These are phyloP conservation scores for Exephanes ischioxanthus DNA, from an alignment of 2,888 invertebrate species.

Conservation along the genomic window DNA sequence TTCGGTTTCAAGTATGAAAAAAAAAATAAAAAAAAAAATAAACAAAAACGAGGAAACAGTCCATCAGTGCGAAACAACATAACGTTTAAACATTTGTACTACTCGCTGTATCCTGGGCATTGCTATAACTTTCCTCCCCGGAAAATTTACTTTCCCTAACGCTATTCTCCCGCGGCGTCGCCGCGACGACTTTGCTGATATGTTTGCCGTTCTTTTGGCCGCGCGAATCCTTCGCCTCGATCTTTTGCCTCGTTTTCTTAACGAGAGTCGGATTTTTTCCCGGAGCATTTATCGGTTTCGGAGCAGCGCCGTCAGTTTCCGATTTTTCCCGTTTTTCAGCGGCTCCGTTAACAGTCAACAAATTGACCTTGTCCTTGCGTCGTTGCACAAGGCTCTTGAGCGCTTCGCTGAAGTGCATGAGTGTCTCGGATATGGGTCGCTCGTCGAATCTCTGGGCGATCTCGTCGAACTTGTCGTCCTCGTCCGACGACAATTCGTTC, in stretches of 20 bases:
- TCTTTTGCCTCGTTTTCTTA: constrained; percentile 77
- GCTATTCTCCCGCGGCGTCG: constrained; percentile 39
- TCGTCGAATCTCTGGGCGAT: constrained; percentile 79
- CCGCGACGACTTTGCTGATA: constrained; percentile 20
- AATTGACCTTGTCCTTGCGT: constrained; percentile 70
- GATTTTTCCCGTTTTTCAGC: constrained; percentile 42
- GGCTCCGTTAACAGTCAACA: constrained; percentile 8
- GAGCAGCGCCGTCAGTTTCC: constrained; percentile 54
- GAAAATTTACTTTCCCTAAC: constrained; percentile 45
- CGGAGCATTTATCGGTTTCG: constrained; percentile 36
- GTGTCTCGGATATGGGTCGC: constrained; percentile 80
- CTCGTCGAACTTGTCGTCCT: constrained; percentile 78
- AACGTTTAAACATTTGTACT: constrained; percentile 68
- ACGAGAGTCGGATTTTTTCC: constrained; percentile 13
- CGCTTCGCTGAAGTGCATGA: constrained; percentile 81
- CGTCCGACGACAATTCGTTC: constrained; percentile 79
- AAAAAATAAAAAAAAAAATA: constrained; percentile 50
- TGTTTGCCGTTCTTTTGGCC: constrained; percentile 78
- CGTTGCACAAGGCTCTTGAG: constrained; percentile 79
- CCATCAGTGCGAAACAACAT: constrained; percentile 53
- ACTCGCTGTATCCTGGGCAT: constrained; percentile 41
- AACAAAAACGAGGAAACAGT: constrained; percentile 28
- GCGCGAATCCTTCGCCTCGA: constrained; percentile 81
- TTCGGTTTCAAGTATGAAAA: constrained; percentile 60
- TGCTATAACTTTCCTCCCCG: constrained; percentile 54